Conservation (phyloP, 64 coral and sea anemone species). For the Stichodactyla helianthus region DNA sequence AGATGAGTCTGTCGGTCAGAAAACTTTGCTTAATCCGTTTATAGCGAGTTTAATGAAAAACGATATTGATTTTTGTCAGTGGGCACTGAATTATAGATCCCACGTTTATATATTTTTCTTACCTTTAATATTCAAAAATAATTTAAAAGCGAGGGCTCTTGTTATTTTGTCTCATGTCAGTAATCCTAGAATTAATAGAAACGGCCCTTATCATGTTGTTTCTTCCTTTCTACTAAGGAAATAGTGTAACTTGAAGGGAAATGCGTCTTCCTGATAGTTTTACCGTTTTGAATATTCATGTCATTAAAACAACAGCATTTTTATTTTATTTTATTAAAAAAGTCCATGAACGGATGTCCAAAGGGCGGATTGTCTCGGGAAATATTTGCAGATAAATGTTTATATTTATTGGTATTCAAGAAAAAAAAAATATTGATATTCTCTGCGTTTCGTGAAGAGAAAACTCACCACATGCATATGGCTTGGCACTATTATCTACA, state of each 20-base stretch:
- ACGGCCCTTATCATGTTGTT: background rate
- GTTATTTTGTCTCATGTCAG: too few relatives aligned
- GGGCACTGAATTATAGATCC: too few relatives aligned
- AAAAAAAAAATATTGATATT: background rate
- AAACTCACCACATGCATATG: background rate
- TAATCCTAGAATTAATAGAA: background rate
- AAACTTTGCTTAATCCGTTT: background rate
- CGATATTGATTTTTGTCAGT: too few relatives aligned
- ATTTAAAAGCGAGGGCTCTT: too few relatives aligned
- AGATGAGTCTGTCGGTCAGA: background rate
- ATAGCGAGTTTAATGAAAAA: too few relatives aligned
- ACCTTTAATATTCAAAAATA: too few relatives aligned
- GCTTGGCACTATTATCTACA: background rate
- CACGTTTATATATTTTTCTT: too few relatives aligned
- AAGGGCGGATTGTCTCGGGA: background rate
- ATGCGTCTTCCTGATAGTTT: background rate
- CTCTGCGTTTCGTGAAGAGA: background rate
- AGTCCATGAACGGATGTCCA: background rate
- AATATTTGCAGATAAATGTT: background rate
- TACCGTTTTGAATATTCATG: background rate
- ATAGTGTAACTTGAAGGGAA: background rate
- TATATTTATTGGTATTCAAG: background rate
- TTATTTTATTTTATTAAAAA: background rate
- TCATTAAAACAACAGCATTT: background rate
- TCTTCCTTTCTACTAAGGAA: background rate